Percentiles rank a stretch among this genome's conserved stretches.
These are phyloP conservation scores for Astropecten irregularis DNA, from an alignment of 53 echinoderm and acorn worm species.

Conservation along the genomic window DNA sequence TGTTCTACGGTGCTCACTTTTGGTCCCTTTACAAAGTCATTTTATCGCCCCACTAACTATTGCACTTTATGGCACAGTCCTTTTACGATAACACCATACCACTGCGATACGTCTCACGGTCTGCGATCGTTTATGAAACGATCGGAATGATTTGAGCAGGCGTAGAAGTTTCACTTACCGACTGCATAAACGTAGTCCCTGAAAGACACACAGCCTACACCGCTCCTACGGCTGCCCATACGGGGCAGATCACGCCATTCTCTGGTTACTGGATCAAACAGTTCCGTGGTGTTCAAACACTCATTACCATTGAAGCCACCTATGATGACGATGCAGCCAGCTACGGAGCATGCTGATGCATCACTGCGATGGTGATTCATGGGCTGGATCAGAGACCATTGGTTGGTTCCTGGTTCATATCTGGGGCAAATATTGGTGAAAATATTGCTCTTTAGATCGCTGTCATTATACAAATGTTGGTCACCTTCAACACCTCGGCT, in stretches of 20 bases:
- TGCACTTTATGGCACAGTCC: too few relatives aligned
- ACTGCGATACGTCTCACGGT: too few relatives aligned
- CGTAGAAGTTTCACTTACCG: too few relatives aligned
- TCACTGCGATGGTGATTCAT: conserved; percentile 98
- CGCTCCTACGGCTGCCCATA: conserved; percentile 93
- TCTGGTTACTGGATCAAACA: conserved; percentile 75
- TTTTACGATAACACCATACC: too few relatives aligned
- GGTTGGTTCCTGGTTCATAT: conserved; percentile 74
- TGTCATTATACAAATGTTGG: too few relatives aligned
- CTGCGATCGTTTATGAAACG: too few relatives aligned
- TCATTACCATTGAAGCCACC: conserved; percentile 99
- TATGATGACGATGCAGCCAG: conserved; percentile 78
- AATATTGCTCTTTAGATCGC: too few relatives aligned
- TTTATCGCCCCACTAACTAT: too few relatives aligned
- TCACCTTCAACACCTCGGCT: too few relatives aligned
- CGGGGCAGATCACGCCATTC: conserved; percentile 95
- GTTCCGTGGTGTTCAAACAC: conserved; percentile 89
- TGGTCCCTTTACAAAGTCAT: too few relatives aligned
- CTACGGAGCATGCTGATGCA: conserved; percentile 74
- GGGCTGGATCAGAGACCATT: conserved; percentile 81
- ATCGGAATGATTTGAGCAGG: too few relatives aligned
- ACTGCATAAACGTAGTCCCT: conserved; percentile 89
- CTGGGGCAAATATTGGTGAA: background rate
- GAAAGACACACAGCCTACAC: conserved; percentile 90
- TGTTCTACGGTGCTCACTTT: too few relatives aligned